Conservation (phyloP, 2,113 vertebrate genomes). For the Mirza zaza region DNA sequence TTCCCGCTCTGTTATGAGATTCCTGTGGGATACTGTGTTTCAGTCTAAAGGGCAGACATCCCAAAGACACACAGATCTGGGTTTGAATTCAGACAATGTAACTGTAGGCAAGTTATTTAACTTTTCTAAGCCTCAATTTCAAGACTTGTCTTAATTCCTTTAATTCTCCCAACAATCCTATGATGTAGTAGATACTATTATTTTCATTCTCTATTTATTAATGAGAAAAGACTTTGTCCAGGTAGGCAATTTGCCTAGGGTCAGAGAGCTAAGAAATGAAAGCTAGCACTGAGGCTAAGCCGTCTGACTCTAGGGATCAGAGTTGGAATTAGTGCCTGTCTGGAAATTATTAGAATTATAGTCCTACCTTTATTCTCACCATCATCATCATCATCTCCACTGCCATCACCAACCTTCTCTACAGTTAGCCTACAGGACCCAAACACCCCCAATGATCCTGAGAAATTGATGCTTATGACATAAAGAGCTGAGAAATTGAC, state of each 20-base stretch:
- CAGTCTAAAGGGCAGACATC: neutral
- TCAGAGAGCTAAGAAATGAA: neutral
- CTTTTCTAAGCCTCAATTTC: conserved; percentile 38
- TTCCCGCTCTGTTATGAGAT: neutral
- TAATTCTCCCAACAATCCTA: neutral
- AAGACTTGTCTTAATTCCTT: neutral
- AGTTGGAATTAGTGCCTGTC: neutral
- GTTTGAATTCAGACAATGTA: neutral
- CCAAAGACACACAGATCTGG: neutral
- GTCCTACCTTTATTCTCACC: neutral
- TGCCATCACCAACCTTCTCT: neutral
- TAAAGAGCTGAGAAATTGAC: neutral
- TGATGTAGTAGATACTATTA: neutral
- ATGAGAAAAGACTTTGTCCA: neutral
- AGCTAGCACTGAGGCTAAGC: neutral
- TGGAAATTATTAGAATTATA: neutral
- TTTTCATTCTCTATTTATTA: neutral
- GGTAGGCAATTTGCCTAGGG: neutral
- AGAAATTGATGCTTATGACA: neutral
- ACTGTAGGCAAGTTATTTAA: neutral
- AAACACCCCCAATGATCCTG: neutral
- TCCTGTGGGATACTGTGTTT: neutral
- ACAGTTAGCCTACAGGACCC: neutral
- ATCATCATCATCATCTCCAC: neutral
- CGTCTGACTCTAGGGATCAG: neutral